Base-by-base conservation (phyloP, 2,113 vertebrate genomes). In the Edolisoma coerulescens region DNA sequence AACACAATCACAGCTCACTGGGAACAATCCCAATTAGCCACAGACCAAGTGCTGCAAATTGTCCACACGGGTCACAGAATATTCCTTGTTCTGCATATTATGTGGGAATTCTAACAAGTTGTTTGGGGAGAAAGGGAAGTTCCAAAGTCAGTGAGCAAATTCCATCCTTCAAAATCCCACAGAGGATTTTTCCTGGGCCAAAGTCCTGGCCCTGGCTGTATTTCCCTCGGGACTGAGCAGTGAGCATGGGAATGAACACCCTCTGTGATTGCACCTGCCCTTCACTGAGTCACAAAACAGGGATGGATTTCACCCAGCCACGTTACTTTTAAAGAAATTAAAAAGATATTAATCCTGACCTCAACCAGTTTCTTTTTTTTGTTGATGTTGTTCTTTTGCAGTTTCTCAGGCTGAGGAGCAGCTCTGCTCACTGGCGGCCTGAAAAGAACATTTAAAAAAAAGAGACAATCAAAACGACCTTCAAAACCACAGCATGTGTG, bases 361-460 rank as follows among this genome's bases (percentile, higher is more conserved):
- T 99, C 99, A 90, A 99, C 98, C 81, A 98, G 94, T 63, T 99
- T 99, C 98, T 99, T 99, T 97, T 99, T 99, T 97, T 99, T 99
- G 90, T 96, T 99, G 97, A 99, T 84, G 10, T 98, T 99, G 95
- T 99, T 99, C 97, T 98, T 99, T 83, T 99, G 98, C 70, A 99
- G 98, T 84, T 99, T 99, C 63, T 99, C 99, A 1, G 99, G 99
- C 79, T 99, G 98, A 57, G 99, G 99, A 35, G 99, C 98, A 8
- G 99, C 99, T 97, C 99, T 98, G 97, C 99, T 99, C 67, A 99
- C 99, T 0, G 99, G 98, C 50, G 99, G 99, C 93, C 99, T 99
- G 97, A 75, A 98, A 96, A 42, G 80, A 93, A 80, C 33, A 93
- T 77, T 49, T 11, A 32, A 33, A 60, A 42, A 16, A 45, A 76